phyloP scores from a whole-genome alignment of 2,113 vertebrate species.

The Tautogolabrus adspersus region DNA sequence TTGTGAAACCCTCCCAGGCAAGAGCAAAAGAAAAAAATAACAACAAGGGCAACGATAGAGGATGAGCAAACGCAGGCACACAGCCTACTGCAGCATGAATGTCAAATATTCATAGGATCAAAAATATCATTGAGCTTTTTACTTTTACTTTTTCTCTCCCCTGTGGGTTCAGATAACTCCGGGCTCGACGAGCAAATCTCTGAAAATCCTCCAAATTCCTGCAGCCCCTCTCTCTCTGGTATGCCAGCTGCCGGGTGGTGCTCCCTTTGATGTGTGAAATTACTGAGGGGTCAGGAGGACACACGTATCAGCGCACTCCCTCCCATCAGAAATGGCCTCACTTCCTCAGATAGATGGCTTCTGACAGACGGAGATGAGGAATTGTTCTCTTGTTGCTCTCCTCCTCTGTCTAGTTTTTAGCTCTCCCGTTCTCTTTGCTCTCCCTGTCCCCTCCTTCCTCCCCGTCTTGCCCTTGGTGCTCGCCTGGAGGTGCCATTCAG shows the following conservation, averaged over 20 bases:
- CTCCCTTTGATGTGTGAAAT: constrained; percentile 82
- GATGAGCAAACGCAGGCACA: constrained; percentile 51
- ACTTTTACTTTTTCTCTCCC: constrained; percentile 71
- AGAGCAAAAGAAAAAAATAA: constrained; percentile 50
- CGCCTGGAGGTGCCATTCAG: constrained; percentile 47
- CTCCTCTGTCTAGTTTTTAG: constrained; percentile 16
- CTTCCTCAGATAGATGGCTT: constrained; percentile 68
- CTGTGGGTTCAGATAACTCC: constrained; percentile 78
- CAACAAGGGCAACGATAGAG: constrained; percentile 54
- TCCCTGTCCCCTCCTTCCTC: constrained; percentile 4
- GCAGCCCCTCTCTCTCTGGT: constrained; percentile 54
- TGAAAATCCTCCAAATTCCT: constrained; percentile 77
- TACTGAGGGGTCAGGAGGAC: constrained; percentile 66
- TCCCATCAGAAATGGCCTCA: constrained; percentile 62
- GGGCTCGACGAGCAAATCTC: constrained; percentile 77
- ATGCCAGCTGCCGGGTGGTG: constrained; percentile 62
- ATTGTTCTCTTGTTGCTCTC: constrained; percentile 57
- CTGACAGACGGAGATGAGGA: constrained; percentile 76
- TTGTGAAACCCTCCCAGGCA: constrained; percentile 58
- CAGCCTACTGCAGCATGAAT: constrained; percentile 73
- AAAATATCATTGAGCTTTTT: constrained; percentile 82
- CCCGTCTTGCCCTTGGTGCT: constrained; percentile 43
- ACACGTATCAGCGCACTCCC: constrained; percentile 63
- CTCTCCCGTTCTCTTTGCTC: background rate
- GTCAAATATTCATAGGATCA: constrained; percentile 84